phyloP scores from a whole-genome alignment of 2,888 invertebrate species.

The Drosophila antonietae region DNA sequence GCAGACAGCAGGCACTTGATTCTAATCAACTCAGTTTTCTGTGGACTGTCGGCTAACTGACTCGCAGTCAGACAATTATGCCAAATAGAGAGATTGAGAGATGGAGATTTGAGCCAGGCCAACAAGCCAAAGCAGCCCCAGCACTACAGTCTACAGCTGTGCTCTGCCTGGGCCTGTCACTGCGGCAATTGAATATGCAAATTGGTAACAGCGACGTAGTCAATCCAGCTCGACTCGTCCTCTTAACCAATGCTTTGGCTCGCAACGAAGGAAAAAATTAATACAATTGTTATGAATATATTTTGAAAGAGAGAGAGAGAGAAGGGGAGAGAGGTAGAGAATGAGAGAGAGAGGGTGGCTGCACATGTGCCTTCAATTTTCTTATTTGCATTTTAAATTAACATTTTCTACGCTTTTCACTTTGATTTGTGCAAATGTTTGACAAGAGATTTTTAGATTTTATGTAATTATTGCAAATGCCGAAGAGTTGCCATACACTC shows the following conservation, averaged over 20 bases:
- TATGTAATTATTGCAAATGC: conserved; percentile 63
- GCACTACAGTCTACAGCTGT: conserved; percentile 28
- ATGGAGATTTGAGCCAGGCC: conserved; percentile 13
- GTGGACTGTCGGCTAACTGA: conserved; percentile 54
- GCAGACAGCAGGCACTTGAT: conserved; percentile 50
- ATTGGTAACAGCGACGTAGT: conserved; percentile 58
- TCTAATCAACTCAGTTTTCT: conserved; percentile 66
- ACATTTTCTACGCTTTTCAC: conserved; percentile 43
- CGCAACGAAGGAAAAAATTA: conserved; percentile 58
- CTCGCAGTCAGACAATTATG: conserved; percentile 57
- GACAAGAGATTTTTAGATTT: conserved; percentile 57
- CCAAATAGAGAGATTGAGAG: conserved; percentile 21
- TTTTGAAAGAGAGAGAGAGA: conserved; percentile 15
- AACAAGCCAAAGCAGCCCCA: background rate
- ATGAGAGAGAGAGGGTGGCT: background rate
- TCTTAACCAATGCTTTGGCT: conserved; percentile 48
- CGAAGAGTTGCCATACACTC: conserved; percentile 26
- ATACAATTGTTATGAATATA: conserved; percentile 71
- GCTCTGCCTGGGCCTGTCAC: conserved; percentile 48
- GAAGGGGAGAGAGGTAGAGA: no score
- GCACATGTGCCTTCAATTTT: conserved; percentile 42
- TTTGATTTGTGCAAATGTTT: conserved; percentile 65
- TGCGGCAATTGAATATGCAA: conserved; percentile 73
- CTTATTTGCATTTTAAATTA: conserved; percentile 69
- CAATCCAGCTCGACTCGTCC: conserved; percentile 31